Evolutionary conservation across 2,888 invertebrate genomes (phyloP), one percentile per base, ranked within the genome.

Genomic region (Phoenoteleia sp.): DNA sequence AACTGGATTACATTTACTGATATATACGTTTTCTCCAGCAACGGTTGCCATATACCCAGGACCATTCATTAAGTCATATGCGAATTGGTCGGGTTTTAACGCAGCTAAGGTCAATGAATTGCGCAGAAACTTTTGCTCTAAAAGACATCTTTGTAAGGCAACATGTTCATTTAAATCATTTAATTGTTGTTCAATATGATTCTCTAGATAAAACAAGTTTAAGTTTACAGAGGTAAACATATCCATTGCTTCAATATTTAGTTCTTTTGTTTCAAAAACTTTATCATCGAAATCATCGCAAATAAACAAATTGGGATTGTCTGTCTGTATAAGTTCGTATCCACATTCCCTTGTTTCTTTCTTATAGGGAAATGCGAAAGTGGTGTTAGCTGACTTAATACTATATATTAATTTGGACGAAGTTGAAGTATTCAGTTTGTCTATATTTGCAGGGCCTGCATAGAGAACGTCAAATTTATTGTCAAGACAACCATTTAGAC

Each of bases 201-300:
- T 86, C 74, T 90, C 89, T 2, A 88, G 85, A 64, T 89, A 90
- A 9, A 90, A 52, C 6, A 90, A 88, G 81, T 90, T 89, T 2
- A 86, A 76, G 39, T 88, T 89, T 1, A 88, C 71, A 47, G 88
- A 89, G 0, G 67, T 9, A 3, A 86, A 86, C 0, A 88, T 54
- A 36, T 89, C 87, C 0, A 85, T 29, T n/a, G 84, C 15, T 7
- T 42, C 42, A 15, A 17, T 33, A 3, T 42, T n/a, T 42, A 42
- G 7, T 15, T n/a, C 6, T 15, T 42, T 42, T 3, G 13, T 5
- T 3, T 42, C 17, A 5, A 15, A 5, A 4, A 42, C 13, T n/a
- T n/a, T n/a, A n/a, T 3, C 13, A 42, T 2, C 15, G 3, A 5
- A 3, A n/a, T 7, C 15, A 15, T 42, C 7, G 13, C 2, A 7